phyloP scores from a whole-genome alignment of 2,113 vertebrate species.

The Thomomys bottae region DNA sequence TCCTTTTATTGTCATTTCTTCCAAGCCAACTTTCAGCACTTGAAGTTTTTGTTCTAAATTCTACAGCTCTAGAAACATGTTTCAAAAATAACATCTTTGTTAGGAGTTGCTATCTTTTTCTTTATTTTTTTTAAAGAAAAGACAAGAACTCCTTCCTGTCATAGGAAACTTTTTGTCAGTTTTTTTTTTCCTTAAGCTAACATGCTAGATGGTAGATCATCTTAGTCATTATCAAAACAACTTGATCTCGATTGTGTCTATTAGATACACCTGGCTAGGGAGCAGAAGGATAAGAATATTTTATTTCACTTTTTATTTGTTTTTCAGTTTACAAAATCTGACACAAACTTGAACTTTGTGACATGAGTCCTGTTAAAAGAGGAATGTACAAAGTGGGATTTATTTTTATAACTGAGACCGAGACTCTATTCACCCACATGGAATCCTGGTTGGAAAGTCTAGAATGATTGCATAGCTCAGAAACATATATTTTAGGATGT shows the following conservation, averaged over 20 bases:
- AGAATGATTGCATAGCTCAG: constrained; percentile 21
- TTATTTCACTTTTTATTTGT: constrained; percentile 64
- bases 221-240: constrained; percentile 60
- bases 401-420: constrained; percentile 50
- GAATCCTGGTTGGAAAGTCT: not conserved
- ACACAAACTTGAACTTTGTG: constrained; percentile 56
- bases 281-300: constrained; percentile 47
- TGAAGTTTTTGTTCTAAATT: not conserved
- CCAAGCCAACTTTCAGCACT: not conserved
- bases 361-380: constrained; percentile 51
- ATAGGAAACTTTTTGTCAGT: not conserved
- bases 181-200: constrained; percentile 35
- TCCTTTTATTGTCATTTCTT: not conserved
- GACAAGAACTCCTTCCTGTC: not conserved
- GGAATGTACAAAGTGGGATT: constrained; percentile 21
- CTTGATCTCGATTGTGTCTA: constrained; percentile 59
- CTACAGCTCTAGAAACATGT: not conserved
- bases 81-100: not conserved
- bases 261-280: constrained; percentile 37
- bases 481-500: constrained; percentile 4
- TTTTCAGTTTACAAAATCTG: constrained; percentile 69
- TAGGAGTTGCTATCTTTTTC: not conserved
- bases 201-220: constrained; percentile 16
- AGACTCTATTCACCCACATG: not conserved
- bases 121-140: not conserved